Percentiles rank a stretch among this genome's conserved stretches.
Conservation (phyloP, 2,113 vertebrate species). For the Rynchops niger region DNA sequence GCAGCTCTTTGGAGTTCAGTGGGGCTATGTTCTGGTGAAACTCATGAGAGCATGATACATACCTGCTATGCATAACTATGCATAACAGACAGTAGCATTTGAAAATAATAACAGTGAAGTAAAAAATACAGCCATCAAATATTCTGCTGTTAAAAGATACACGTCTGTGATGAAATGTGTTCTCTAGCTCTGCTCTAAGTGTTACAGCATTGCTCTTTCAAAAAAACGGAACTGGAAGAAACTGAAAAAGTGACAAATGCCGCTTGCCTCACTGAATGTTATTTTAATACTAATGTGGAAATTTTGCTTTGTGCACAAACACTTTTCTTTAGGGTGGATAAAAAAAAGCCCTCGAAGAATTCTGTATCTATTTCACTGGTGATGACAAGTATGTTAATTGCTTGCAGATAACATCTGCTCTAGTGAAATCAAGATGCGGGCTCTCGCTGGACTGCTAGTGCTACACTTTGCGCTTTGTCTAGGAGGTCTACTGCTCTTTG, state of each 20-base stretch:
- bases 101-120: neutral
- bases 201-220: neutral
- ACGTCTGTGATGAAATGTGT: neutral
- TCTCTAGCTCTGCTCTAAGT: constrained; percentile 36
- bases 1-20: neutral
- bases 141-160: neutral
- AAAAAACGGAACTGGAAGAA: constrained; percentile 19
- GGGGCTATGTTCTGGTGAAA: neutral
- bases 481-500: constrained; percentile 55
- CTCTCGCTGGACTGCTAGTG: constrained; percentile 57
- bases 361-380: constrained; percentile 75
- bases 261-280: constrained; percentile 60
- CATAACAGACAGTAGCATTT: neutral
- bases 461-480: constrained; percentile 71
- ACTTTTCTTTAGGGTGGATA: constrained; percentile 66
- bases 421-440: constrained; percentile 77
- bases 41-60: accelerated
- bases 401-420: constrained; percentile 87
- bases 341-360: constrained; percentile 34
- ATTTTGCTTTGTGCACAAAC: constrained; percentile 68
- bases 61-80: neutral
- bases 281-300: constrained; percentile 72
- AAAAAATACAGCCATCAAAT: neutral
- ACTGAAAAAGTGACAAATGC: constrained; percentile 48
- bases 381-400: constrained; percentile 84